Percentiles rank a stretch among this genome's conserved stretches.
Evolutionary conservation across 1,140 invertebrate species (phyloP).

Genomic region (Cotesia typhae): DNA sequence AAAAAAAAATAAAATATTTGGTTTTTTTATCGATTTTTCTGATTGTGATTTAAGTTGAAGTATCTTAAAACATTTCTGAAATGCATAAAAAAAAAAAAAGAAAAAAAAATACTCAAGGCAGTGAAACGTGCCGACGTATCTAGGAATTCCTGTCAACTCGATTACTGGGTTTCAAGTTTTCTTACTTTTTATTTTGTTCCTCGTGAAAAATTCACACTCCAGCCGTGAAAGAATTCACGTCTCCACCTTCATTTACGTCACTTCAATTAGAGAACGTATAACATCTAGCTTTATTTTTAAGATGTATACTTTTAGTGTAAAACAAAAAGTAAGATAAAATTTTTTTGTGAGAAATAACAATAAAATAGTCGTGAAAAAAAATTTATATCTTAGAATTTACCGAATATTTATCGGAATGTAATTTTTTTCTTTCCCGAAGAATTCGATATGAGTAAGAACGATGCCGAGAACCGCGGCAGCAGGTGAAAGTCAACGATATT

Average conservation of each 20-base stretch:
- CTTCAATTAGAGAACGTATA: not conserved
- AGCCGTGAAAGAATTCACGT: slow-evolving; percentile 4
- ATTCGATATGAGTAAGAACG: slow-evolving; percentile 9
- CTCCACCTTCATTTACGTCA: slow-evolving; percentile 8
- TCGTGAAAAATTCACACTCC: slow-evolving; percentile 16
- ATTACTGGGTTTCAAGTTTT: slow-evolving; percentile 15
- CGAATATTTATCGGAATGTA: slow-evolving; percentile 13
- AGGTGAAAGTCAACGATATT: slow-evolving; percentile 40
- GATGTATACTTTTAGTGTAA: not conserved
- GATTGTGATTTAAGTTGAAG: too few species aligned
- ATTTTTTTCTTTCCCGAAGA: not conserved
- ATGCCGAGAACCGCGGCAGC: slow-evolving; percentile 14
- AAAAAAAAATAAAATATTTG: too few species aligned
- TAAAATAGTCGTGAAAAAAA: not conserved
- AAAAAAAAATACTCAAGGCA: not conserved
- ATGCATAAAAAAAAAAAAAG: too few species aligned
- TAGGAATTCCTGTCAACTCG: slow-evolving; percentile 16
- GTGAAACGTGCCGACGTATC: slow-evolving; percentile 10
- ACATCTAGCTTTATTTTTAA: not conserved
- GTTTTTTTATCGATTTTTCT: too few species aligned
- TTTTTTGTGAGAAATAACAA: not conserved
- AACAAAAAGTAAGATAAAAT: not conserved
- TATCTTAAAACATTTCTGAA: too few species aligned
- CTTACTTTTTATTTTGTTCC: slow-evolving; percentile 5
- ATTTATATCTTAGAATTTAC: not conserved